Evolutionary conservation across 2,797 vertebrate species (phyloP), one percentile per base, ranked within the genome.

Genomic region (Oceanodroma leucorhoa): DNA sequence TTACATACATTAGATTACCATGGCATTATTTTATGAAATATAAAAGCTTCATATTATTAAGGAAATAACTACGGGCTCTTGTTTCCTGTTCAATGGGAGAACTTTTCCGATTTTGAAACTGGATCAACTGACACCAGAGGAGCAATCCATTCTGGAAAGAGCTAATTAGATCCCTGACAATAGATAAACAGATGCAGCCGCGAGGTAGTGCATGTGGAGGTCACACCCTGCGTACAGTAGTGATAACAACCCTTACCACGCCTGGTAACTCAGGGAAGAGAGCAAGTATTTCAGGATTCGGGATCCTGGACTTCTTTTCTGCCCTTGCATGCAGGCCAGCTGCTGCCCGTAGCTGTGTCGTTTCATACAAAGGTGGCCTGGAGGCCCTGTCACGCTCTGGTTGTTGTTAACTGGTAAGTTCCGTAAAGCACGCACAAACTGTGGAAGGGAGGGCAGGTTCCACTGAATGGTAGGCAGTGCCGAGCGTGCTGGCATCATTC

Each of bases 391-490:
- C 17, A 2, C 10, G 41, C n/a, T 15, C 6, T 38, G 27, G 30
- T 62, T 50, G 11, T 67, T 30, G 36, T 32, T 26, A n/a, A 45
- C 20, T 15, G 50, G 0, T 8, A 40, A 76, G n/a, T 27, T 76
- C 43, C 43, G 70, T n/a, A 29, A 50, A 57, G 34, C 6, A 5
- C 3, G 21, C 34, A 43, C 16, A 26, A 24, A 7, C 16, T 67
- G 27, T 14, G 41, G 48, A 60, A 60, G 16, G 54, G 20, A 43
- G 43, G 69, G 30, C 53, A 46, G 40, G 26, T 60, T 66, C 34
- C 20, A 50, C 5, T 34, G 38, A 18, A 29, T 0, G 0, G 21
- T 9, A 12, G 36, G 15, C 41, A 22, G 16, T 11, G 26, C 16
- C 65, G 58, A 57, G 51, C 14, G 1, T 23, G 51, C 29, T 73